Evolutionary conservation across 2,797 vertebrate genomes (phyloP).

Genomic region (Numenius phaeopus): DNA sequence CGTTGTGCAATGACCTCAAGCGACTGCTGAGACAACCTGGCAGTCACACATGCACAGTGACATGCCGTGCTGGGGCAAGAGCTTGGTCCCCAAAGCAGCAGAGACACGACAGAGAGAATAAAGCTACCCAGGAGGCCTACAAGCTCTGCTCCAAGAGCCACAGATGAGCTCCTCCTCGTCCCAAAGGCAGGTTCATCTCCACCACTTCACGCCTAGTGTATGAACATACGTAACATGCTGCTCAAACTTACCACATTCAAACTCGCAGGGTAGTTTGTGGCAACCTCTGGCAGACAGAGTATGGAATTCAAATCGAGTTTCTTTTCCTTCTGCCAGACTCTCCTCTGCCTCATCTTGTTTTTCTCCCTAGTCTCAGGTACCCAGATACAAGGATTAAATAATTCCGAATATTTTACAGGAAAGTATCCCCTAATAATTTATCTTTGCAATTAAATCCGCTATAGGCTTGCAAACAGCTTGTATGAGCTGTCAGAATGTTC

Average conservation of each 20-base stretch:
- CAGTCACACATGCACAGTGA: rapidly evolving
- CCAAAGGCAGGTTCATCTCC: background rate
- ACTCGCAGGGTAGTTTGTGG: background rate
- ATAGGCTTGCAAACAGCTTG: background rate
- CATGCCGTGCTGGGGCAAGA: rapidly evolving
- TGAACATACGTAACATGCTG: background rate
- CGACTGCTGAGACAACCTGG: background rate
- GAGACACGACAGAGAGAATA: background rate
- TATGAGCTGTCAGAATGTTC: background rate
- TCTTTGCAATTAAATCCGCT: background rate
- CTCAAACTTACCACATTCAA: background rate
- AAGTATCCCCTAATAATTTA: background rate
- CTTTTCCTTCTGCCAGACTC: background rate
- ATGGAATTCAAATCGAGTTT: background rate
- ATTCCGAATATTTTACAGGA: background rate
- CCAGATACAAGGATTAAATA: background rate
- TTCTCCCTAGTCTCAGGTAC: background rate
- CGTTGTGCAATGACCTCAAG: background rate
- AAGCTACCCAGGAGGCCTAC: background rate
- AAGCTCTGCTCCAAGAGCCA: background rate
- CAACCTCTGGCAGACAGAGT: background rate
- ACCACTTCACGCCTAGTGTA: background rate
- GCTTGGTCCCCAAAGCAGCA: background rate
- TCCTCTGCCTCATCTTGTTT: background rate
- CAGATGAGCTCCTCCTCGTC: background rate